Evolutionary conservation across 2,113 vertebrate genomes (phyloP), one percentile per base, ranked within the genome.

Genomic region (Proteles cristata): DNA sequence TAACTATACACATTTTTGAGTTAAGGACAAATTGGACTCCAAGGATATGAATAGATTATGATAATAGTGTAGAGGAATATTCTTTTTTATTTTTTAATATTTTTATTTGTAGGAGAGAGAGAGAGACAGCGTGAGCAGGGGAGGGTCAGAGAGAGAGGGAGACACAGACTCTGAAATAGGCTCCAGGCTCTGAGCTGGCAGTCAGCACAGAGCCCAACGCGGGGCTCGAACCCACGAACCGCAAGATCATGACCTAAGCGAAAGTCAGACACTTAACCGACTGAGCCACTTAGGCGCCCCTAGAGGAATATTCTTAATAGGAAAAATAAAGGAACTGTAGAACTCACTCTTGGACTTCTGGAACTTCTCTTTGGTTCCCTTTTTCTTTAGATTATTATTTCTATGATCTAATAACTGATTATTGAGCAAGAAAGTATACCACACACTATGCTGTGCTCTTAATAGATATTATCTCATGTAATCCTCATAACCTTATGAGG

Each of bases 301-400:
- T 50, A 6, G 39, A 79, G 26, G 58, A 88, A 68, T 95, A 43
- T 83, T 86, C n/a, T 69, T 90, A 89, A 84, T 28, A 14, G 45
- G 33, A 65, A 26, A 63, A 71, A 69, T 94, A 82, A 79, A 65
- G 50, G 63, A 93, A 61, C 33, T 93, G 3, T 68, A 77, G 50
- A 80, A 61, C 26, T 73, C 4, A 79, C 5, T 81, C 4, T 84
- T 19, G 21, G 33, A 85, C 58, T 81, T 89, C 8, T 55, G 45
- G 33, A 73, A 33, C 88, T 90, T 65, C 33, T 92, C 28, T 94
- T 69, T 55, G 48, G 12, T 68, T 95, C 25, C 35, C 61, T 79
- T 90, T 90, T 61, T 53, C 26, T 84, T 76, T 81, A 53, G 50
- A 25, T 93, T 79, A 33, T 88, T 82, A 58, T 88, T 80, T 93